Evolutionary conservation across 1,140 invertebrate species (phyloP).

Genomic region (Andrena cerasifolii): DNA sequence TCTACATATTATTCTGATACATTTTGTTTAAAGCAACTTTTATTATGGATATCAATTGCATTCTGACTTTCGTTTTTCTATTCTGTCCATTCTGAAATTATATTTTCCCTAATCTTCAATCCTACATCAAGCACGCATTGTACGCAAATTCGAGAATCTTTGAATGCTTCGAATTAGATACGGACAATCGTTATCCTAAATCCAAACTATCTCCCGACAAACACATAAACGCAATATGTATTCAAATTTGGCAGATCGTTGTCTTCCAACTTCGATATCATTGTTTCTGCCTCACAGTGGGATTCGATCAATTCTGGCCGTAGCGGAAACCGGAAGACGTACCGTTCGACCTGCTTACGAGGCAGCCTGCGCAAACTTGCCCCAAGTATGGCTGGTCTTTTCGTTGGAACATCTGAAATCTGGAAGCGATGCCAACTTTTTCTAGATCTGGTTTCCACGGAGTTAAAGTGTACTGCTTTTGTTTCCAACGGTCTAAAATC

Average conservation of each 20-base stretch:
- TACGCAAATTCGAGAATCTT: no score
- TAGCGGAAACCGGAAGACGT: conserved; percentile 72
- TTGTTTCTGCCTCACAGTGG: conserved; percentile 27
- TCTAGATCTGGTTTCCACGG: conserved; percentile 11
- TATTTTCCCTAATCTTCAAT: no score
- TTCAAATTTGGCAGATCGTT: not conserved
- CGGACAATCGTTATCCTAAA: not conserved
- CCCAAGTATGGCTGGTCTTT: conserved; percentile 23
- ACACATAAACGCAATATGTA: not conserved
- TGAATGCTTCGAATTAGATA: not conserved
- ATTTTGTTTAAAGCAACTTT: no score
- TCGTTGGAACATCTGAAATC: conserved; percentile 68
- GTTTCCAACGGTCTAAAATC: not conserved
- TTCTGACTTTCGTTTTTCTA: no score
- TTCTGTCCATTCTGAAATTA: no score
- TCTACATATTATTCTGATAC: no score
- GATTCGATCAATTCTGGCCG: conserved; percentile 70
- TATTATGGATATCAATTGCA: no score
- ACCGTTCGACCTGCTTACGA: conserved; percentile 74
- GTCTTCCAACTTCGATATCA: not conserved
- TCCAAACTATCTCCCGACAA: not conserved
- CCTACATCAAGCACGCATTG: no score
- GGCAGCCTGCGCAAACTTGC: conserved; percentile 54
- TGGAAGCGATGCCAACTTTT: conserved; percentile 76
- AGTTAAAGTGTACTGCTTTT: not conserved